These are phyloP conservation scores for Lycia hirtaria DNA, from an alignment of 2,888 invertebrate genomes.

Conservation along the genomic window DNA sequence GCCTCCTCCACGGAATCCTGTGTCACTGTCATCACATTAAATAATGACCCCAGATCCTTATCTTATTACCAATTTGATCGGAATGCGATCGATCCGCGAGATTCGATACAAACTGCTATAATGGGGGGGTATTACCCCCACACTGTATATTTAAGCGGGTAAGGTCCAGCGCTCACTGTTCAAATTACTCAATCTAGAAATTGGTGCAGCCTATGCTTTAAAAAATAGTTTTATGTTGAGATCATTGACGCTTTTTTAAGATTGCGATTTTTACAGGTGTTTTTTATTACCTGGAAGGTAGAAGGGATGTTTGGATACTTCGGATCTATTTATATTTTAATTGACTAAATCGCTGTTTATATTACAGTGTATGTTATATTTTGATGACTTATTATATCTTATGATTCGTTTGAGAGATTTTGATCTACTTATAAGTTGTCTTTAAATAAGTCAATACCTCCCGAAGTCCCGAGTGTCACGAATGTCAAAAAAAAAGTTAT, in stretches of 20 bases:
- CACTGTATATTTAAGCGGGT: slow-evolving; percentile 51
- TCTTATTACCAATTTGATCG: slow-evolving; percentile 81
- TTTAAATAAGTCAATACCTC: too few relatives aligned
- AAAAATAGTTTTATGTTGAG: slow-evolving; percentile 20
- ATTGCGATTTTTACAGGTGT: background rate
- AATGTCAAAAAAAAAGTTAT: too few relatives aligned
- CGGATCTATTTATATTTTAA: too few relatives aligned
- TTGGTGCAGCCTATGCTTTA: slow-evolving; percentile 18
- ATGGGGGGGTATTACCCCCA: slow-evolving; percentile 70
- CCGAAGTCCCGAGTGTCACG: too few relatives aligned
- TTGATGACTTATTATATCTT: too few relatives aligned
- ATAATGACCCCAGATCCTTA: slow-evolving; percentile 73
- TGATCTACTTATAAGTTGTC: too few relatives aligned
- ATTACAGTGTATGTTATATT: too few relatives aligned
- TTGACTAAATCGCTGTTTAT: too few relatives aligned
- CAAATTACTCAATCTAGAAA: slow-evolving; percentile 36
- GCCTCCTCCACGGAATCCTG: background rate
- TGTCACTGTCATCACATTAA: slow-evolving; percentile 49
- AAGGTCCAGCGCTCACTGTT: slow-evolving; percentile 47
- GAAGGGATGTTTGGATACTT: too few relatives aligned
- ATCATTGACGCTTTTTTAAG: background rate
- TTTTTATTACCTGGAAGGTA: too few relatives aligned
- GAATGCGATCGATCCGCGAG: slow-evolving; percentile 68
- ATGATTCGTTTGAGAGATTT: too few relatives aligned
- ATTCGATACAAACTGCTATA: slow-evolving; percentile 67